phyloP scores from a whole-genome alignment of 2,888 invertebrate species.

The Apodemia duryi region DNA sequence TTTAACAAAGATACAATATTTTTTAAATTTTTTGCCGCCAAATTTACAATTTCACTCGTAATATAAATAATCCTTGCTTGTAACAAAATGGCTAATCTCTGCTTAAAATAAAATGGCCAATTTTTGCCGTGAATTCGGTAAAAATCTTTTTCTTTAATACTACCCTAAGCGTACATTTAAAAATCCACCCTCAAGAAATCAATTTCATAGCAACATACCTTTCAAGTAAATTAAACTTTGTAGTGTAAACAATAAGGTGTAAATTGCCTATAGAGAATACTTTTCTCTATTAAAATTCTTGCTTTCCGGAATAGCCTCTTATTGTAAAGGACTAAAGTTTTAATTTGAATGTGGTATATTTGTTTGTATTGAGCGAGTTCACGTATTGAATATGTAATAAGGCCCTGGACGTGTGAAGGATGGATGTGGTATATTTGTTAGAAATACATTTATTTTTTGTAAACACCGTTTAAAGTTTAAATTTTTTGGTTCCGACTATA shows the following conservation, averaged over 20 bases:
- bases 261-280: background rate
- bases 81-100: too few relatives aligned
- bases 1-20: too few relatives aligned
- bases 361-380: constrained; percentile 14
- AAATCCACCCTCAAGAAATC: constrained; percentile 3
- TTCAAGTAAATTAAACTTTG: background rate
- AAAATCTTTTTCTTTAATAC: constrained; percentile 8
- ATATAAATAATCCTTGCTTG: too few relatives aligned
- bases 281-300: background rate
- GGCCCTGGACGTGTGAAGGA: constrained; percentile 10
- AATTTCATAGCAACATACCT: background rate
- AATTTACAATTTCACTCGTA: too few relatives aligned
- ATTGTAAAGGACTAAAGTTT: background rate
- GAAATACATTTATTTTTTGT: background rate
- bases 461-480: background rate
- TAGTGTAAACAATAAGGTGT: background rate
- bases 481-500: background rate
- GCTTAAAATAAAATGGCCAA: background rate
- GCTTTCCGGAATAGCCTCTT: background rate
- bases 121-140: background rate
- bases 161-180: background rate
- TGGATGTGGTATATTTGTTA: constrained; percentile 14
- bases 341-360: background rate
- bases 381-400: constrained; percentile 15
- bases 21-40: too few relatives aligned